Base-by-base conservation (phyloP, 2,888 invertebrate species). In the Aleiodes alternator region DNA sequence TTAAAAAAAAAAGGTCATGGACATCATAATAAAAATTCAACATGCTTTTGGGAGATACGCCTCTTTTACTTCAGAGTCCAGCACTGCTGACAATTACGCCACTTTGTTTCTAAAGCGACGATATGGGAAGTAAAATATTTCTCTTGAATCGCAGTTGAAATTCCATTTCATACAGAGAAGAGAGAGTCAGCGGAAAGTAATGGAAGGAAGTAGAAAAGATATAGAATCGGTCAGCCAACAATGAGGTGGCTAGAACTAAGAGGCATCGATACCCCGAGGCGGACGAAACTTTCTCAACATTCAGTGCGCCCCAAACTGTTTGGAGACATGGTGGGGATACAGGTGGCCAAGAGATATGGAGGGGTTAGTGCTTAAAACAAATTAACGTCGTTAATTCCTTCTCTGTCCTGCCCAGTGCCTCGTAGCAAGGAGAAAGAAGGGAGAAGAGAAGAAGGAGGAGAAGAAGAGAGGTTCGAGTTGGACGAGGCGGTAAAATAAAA, bases 381-480 rank as follows among this genome's bases (percentile, higher is more conserved):
- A 85, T 85, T 86, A 86, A 84, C 80, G 84, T 83, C 83, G 82
- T 86, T 85, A 84, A 85, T 85, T 85, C 82, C 77, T 69, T 71
- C 66, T 43, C 48, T 48, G 12, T 29, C 14, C 61, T 14, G 14
- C 55, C 68, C 68, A 48, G 57, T 70, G 31, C 57, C 64, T 79
- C 68, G 75, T 78, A 72, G 78, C 55, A 72, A 75, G 69, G 69
- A 78, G 71, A 70, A 71, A 73, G 70, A 77, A 69, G 75, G 57
- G 34, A 34, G 61, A 16, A 23, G 31, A 23, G 2, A 2, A 23
- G 75, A 56, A 66, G 38, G 31, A 73, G 59, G 55, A 70, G 61
- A 59, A 53, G 73, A 71, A 53, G 76, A 38, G 51, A 23, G 75
- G 69, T 56, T 50, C 34, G 72, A 78, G 81, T 72, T 76, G 78